Evolutionary conservation across 2,113 vertebrate genomes (phyloP).

Genomic region (Lophura nycthemera): DNA sequence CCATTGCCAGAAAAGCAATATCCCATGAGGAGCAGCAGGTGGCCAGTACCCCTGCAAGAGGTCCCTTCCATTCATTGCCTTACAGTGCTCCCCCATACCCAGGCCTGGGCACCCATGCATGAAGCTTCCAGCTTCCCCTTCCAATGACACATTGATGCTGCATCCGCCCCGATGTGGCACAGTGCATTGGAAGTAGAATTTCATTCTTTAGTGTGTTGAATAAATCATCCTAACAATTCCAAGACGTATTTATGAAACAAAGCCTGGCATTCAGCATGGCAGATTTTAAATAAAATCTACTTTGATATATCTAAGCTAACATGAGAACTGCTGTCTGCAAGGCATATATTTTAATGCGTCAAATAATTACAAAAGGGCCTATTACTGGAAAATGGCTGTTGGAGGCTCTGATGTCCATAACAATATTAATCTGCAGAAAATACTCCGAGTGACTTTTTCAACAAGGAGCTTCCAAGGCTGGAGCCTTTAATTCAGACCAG

Average conservation of each 20-base stretch:
- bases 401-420: background rate
- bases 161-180: background rate
- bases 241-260: slow-evolving; percentile 16
- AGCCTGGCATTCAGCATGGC: slow-evolving; percentile 5
- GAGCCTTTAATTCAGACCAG: slow-evolving; percentile 41
- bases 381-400: slow-evolving; percentile 36
- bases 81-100: background rate
- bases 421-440: slow-evolving; percentile 5
- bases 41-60: background rate
- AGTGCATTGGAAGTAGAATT: background rate
- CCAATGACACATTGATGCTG: background rate
- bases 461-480: background rate
- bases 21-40: background rate
- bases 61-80: background rate
- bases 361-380: slow-evolving; percentile 11
- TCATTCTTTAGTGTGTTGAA: background rate
- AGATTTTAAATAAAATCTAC: slow-evolving; percentile 9
- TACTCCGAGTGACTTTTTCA: background rate
- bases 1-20: background rate
- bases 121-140: background rate
- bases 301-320: background rate
- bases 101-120: accelerated
- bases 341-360: background rate
- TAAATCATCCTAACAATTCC: slow-evolving; percentile 4
- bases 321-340: slow-evolving; percentile 18